These are phyloP conservation scores for Sceloporus tristichus DNA, from an alignment of 2,113 vertebrate genomes.

Conservation along the genomic window DNA sequence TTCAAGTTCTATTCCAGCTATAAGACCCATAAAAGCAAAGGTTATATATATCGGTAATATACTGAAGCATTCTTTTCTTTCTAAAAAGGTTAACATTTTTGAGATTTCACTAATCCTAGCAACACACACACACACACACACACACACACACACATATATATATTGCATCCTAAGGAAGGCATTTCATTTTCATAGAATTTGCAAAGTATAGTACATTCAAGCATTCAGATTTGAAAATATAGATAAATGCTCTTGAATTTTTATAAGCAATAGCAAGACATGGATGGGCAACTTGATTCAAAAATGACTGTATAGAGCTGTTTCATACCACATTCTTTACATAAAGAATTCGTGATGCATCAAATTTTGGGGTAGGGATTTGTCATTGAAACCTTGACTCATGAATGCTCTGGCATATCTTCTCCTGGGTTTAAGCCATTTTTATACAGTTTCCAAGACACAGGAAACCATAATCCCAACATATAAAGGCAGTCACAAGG, in stretches of 20 bases:
- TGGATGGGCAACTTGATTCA: background rate
- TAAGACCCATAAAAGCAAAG: too few relatives aligned
- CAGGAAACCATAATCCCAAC: too few relatives aligned
- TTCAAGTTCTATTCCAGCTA: too few relatives aligned
- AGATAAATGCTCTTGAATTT: background rate
- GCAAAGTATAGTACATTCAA: background rate
- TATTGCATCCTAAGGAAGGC: background rate
- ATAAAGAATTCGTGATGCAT: background rate
- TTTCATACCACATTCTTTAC: constrained; percentile 6
- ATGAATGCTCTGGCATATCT: background rate
- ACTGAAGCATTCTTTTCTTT: too few relatives aligned
- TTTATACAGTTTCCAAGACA: background rate
- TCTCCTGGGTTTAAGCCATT: background rate
- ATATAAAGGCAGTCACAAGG: too few relatives aligned
- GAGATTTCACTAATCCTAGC: too few relatives aligned
- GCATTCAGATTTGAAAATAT: background rate
- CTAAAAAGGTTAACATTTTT: too few relatives aligned
- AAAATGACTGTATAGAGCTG: background rate
- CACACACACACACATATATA: background rate
- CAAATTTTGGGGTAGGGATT: background rate
- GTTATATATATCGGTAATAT: too few relatives aligned
- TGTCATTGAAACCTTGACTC: background rate
- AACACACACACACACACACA: background rate
- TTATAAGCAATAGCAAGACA: too few relatives aligned
- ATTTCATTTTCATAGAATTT: background rate